Base-by-base conservation (phyloP, 2,797 vertebrate species). In the Pantherophis alleghaniensis region DNA sequence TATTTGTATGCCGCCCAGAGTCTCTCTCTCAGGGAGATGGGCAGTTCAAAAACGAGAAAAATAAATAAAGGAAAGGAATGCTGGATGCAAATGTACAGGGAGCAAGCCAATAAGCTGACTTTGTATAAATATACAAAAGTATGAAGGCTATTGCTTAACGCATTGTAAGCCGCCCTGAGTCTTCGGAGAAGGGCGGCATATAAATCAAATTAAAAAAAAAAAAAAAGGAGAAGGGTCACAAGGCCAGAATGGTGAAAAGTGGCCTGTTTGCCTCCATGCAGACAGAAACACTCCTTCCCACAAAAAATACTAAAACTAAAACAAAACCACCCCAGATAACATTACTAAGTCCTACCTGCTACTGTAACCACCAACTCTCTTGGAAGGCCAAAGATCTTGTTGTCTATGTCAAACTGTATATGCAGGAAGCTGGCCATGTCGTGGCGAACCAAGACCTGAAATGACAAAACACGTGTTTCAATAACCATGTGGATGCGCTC, bases 321-420 rank as follows among this genome's bases (percentile, higher is more conserved):
- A 57, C 16, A 16, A 57, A 57, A 20, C 56, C 47, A 37, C 4
- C 13, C 51, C 61, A 59, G 37, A 56, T 74, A 60, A 60, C 11
- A 5, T 7, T 0, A 56, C 5, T 4, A 0, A 0, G 18, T 10
- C 90, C 90, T 95, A 99, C 99, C 99, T 98, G 98, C 98, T 96
- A 98, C 98, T 55, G 99, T 99, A 93, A 99, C 98, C 94, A 99
- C 99, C 94, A 99, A 98, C 97, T 99, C 98, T 95, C 99, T 98
- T 5, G 99, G 98, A 69, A 99, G 98, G 0, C 99, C 99, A 94
- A 99, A 99, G 96, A 99, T 98, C 92, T 97, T 98, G 97, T 99
- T 99, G 96, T 99, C 99, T 95, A 98, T 98, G 95, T 99, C 98
- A 96, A 99, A 99, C 66, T 98, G 98, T 55, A 99, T 98, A 89